A percentile compares a stretch with the other conserved stretches of the same genome.
Evolutionary conservation across 2,797 vertebrate genomes (phyloP).

Genomic region (Antrozous pallidus): DNA sequence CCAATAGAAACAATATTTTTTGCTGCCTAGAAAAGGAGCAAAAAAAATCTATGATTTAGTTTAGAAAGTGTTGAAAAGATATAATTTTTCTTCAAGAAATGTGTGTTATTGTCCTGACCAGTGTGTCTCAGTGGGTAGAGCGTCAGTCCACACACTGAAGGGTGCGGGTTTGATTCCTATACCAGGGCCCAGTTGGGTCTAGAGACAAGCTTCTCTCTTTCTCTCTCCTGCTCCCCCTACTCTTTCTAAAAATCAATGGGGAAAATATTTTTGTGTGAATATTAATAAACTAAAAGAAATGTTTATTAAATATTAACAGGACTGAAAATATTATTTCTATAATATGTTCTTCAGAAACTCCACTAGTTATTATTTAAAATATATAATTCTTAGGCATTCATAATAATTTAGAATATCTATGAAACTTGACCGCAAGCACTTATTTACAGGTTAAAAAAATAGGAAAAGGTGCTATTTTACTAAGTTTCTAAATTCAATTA

Average conservation of each 20-base stretch:
- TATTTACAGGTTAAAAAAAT: background rate
- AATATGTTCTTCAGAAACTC: background rate
- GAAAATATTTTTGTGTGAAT: too few relatives aligned
- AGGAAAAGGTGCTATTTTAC: background rate
- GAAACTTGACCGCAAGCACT: constrained; percentile 2
- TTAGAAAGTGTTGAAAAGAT: background rate
- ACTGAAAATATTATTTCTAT: background rate
- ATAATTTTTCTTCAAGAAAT: constrained; percentile 8
- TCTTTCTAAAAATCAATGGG: background rate
- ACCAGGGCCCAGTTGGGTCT: background rate
- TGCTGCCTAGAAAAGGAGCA: background rate
- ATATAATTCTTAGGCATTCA: background rate
- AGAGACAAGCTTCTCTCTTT: background rate
- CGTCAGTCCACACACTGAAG: background rate
- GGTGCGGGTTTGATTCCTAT: background rate
- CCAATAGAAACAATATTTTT: background rate
- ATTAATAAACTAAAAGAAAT: too few relatives aligned
- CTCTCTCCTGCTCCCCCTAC: too few relatives aligned
- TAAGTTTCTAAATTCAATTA: constrained; percentile 30
- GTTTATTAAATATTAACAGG: background rate
- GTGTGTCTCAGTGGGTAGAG: background rate
- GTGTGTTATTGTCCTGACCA: background rate
- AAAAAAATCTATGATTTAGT: background rate
- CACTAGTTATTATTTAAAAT: background rate
- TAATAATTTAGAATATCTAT: background rate